A percentile compares a stretch with the other conserved stretches of the same genome.
phyloP scores from a whole-genome alignment of 2,113 vertebrate genomes.

The Gnathochromis pfefferi region DNA sequence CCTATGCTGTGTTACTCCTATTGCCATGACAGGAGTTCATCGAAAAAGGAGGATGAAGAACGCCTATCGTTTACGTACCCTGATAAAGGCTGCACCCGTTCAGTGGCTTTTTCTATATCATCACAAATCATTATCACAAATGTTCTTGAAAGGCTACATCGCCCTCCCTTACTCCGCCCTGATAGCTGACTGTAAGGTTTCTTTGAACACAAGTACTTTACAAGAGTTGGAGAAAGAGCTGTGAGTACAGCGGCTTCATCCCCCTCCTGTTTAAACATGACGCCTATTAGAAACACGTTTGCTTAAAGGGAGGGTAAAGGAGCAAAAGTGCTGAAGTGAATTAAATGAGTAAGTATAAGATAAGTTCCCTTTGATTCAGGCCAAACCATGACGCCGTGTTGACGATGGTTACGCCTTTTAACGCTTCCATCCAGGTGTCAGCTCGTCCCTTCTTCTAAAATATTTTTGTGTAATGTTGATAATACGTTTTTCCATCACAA shows the following conservation, averaged over 20 bases:
- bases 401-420: background rate
- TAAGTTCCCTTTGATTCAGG: background rate
- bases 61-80: background rate
- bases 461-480: background rate
- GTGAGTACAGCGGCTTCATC: background rate
- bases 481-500: background rate
- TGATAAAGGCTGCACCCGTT: background rate
- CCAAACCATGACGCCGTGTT: background rate
- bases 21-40: background rate
- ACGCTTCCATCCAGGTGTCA: background rate
- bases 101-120: background rate
- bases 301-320: background rate
- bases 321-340: background rate
- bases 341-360: no score
- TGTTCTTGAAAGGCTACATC: background rate
- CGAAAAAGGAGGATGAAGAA: background rate
- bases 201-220: background rate
- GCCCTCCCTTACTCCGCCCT: background rate
- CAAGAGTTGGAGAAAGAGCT: background rate
- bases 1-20: background rate
- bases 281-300: background rate
- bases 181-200: background rate
- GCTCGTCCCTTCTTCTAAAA: background rate
- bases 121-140: background rate
- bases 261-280: background rate